Evolutionary conservation across 2,797 vertebrate genomes (phyloP).

Genomic region (Paratrypauchen microcephalus): DNA sequence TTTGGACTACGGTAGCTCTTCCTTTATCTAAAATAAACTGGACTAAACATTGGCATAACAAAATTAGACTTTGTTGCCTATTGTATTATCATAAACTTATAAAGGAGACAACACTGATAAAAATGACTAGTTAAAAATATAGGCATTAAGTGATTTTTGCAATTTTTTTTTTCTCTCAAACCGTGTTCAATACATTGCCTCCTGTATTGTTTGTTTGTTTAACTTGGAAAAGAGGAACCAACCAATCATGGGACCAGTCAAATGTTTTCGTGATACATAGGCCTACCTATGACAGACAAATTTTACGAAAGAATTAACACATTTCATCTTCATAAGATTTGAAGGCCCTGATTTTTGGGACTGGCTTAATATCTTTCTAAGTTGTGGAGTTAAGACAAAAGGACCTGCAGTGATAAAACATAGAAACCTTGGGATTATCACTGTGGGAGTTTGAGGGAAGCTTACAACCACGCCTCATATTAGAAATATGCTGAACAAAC

Average conservation of each 20-base stretch:
- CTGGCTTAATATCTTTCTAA: background rate
- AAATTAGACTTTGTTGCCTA: no score
- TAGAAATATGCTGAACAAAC: background rate
- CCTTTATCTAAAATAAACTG: no score
- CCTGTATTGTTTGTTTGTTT: background rate
- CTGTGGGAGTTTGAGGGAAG: background rate
- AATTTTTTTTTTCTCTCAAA: background rate
- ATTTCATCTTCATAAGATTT: background rate
- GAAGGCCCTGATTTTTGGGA: background rate
- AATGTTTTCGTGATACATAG: no score
- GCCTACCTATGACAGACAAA: no score
- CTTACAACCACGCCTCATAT: background rate
- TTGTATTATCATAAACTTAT: no score
- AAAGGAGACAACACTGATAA: no score
- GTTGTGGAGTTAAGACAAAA: background rate
- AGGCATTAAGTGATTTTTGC: no score
- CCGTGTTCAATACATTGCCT: background rate
- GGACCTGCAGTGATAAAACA: background rate
- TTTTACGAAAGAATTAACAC: no score
- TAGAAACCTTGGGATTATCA: background rate
- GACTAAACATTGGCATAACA: no score
- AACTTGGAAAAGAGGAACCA: background rate
- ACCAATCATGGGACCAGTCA: background rate
- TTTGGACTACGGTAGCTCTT: no score
- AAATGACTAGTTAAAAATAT: no score